Evolutionary conservation across 1,140 invertebrate species (phyloP), one percentile per base, ranked within the genome.

Genomic region (Brachionus sp.): DNA sequence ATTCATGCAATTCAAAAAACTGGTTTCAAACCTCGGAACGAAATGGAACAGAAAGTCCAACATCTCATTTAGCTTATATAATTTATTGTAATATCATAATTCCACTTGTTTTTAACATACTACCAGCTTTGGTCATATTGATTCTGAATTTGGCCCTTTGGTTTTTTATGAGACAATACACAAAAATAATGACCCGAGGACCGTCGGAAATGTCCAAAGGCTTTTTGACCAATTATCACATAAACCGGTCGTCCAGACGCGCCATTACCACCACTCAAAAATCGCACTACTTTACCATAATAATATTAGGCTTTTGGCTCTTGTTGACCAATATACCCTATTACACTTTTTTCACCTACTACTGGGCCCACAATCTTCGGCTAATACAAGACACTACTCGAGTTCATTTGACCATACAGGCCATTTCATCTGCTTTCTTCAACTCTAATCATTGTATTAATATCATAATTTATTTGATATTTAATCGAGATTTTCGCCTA

Each of bases 371-470:
- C 44, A 75, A 25, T 75, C 42, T 75, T 13, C 10, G 44, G 6
- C 25, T 75, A 12, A 75, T 75, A 25, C 16, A 75, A 12, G 70
- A 75, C 33, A 75, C 16, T 5, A 75, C 70, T 1, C 19, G 70
- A 29, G 3, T 75, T 6, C 70, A 75, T 19, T 37, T 62, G 77
- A 62, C 77, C 19, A 80, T 80, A 23, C 77, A 80, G 39, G 77
- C 46, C 37, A 39, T 80, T 16, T 80, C 77, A 62, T 62, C 50
- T 44, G 77, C 39, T 35, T 80, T 80, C 42, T 80, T 80, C 29
- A 80, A 80, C 39, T 80, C 77, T 4, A 80, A 80, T 66, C 77
- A 80, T 66, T 57, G 50, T 12, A 80, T 80, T 10, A 80, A 80
- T 16, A 62, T 80, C 0, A 66, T 66, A 62, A 80, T 80, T 12